These are phyloP conservation scores for Oligia fasciuncula DNA, from an alignment of 2,888 invertebrate genomes.

Conservation along the genomic window DNA sequence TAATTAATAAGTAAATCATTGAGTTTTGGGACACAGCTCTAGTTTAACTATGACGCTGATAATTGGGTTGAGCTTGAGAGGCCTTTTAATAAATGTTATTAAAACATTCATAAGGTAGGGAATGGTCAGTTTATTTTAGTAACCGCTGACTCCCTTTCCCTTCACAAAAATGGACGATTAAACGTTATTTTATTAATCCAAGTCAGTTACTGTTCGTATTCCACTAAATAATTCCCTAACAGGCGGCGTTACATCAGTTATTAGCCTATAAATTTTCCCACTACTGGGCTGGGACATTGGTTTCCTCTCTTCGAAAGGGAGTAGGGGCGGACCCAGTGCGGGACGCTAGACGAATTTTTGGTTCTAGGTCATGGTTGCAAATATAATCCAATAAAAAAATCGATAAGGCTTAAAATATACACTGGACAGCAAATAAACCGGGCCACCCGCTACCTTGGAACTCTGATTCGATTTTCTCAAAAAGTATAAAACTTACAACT, in stretches of 20 bases:
- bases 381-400: constrained; percentile 22
- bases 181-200: constrained; percentile 45
- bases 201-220: constrained; percentile 33
- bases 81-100: constrained; percentile 31
- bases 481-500: too few relatives aligned
- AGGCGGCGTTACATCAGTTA: constrained; percentile 10
- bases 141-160: constrained; percentile 29
- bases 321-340: not conserved
- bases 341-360: not conserved
- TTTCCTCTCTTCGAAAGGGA: not conserved
- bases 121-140: constrained; percentile 43
- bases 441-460: too few relatives aligned
- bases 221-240: constrained; percentile 33
- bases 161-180: constrained; percentile 28
- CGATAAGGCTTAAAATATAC: constrained; percentile 16
- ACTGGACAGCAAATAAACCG: too few relatives aligned
- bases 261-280: not conserved
- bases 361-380: not conserved
- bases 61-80: not conserved
- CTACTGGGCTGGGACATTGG: not conserved
- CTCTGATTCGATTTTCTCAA: too few relatives aligned
- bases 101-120: constrained; percentile 46
- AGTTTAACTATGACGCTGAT: not conserved
- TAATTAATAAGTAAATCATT: constrained; percentile 20
- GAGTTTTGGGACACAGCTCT: constrained; percentile 2